These are phyloP conservation scores for Amphiduros pacificus DNA, from an alignment of 2,888 invertebrate genomes.

Conservation along the genomic window DNA sequence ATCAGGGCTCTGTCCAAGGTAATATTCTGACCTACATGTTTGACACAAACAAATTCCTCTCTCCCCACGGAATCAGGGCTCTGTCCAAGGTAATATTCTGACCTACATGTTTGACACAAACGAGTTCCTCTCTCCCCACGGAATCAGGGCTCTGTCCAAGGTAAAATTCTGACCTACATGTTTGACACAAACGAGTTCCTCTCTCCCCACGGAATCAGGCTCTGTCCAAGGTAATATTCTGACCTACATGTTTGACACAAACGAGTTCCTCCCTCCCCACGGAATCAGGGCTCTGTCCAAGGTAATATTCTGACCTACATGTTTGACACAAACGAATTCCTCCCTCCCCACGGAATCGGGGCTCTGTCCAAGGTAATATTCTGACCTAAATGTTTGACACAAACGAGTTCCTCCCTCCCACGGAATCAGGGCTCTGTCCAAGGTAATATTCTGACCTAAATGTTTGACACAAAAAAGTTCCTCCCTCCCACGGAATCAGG, in stretches of 20 bases:
- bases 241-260: conserved; percentile 51
- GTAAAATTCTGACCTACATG: conserved; percentile 50
- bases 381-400: too few relatives aligned
- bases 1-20: conserved; percentile 59
- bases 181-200: conserved; percentile 57
- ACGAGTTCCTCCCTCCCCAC: conserved; percentile 56
- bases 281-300: conserved; percentile 59
- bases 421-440: too few relatives aligned
- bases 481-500: too few relatives aligned
- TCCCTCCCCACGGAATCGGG: conserved; percentile 57
- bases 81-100: conserved; percentile 57
- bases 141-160: conserved; percentile 58
- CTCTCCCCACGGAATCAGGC: conserved; percentile 56
- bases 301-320: conserved; percentile 52
- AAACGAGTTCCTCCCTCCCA: too few relatives aligned
- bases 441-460: too few relatives aligned
- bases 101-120: conserved; percentile 52
- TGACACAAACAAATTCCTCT: conserved; percentile 56
- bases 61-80: conserved; percentile 57
- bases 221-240: too few relatives aligned
- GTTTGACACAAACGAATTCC: conserved; percentile 55
- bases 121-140: conserved; percentile 56
- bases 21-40: conserved; percentile 50
- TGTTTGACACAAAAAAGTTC: too few relatives aligned
- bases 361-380: conserved; percentile 58